Conservation (phyloP, 2,888 invertebrate genomes). For the Zaprionus bogoriensis region DNA sequence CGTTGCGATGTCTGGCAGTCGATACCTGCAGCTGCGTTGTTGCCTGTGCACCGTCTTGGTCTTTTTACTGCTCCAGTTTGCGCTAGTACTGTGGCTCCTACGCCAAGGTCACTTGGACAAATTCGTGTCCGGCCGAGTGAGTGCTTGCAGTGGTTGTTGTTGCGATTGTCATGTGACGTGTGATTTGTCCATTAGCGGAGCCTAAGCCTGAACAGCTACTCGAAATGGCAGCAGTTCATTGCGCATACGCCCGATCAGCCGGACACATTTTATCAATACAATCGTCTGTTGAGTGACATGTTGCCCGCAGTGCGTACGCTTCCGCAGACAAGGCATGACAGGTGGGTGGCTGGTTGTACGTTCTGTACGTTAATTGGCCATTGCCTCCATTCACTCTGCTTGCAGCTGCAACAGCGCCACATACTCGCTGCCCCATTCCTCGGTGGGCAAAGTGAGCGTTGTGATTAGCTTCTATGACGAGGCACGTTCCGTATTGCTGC, state of each 20-base stretch:
- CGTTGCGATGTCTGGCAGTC: slow-evolving; percentile 39
- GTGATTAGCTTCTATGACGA: slow-evolving; percentile 80
- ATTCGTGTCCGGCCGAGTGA: slow-evolving; percentile 19
- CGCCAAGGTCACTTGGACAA: not conserved
- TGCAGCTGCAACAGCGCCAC: slow-evolving; percentile 61
- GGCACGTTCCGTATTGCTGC: slow-evolving; percentile 74
- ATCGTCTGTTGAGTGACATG: slow-evolving; percentile 63
- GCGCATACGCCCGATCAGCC: slow-evolving; percentile 28
- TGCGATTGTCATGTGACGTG: fast-evolving
- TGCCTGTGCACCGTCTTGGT: slow-evolving; percentile 22
- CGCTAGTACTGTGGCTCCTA: slow-evolving; percentile 18
- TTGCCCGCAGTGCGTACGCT: slow-evolving; percentile 65
- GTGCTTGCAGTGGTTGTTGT: not conserved
- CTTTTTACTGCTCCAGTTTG: slow-evolving; percentile 30
- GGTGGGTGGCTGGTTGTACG: slow-evolving; percentile 55
- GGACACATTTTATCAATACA: slow-evolving; percentile 48
- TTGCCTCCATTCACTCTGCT: slow-evolving; percentile 1
- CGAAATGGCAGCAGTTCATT: slow-evolving; percentile 43
- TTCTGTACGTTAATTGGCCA: not conserved
- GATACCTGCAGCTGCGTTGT: slow-evolving; percentile 18
- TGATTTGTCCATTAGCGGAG: not conserved
- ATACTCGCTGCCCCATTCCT: slow-evolving; percentile 43
- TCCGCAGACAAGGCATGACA: slow-evolving; percentile 73
- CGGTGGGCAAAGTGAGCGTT: slow-evolving; percentile 66
- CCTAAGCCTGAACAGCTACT: not conserved